These are phyloP conservation scores for Osmerus eperlanus DNA, from an alignment of 2,113 vertebrate species.

Conservation along the genomic window DNA sequence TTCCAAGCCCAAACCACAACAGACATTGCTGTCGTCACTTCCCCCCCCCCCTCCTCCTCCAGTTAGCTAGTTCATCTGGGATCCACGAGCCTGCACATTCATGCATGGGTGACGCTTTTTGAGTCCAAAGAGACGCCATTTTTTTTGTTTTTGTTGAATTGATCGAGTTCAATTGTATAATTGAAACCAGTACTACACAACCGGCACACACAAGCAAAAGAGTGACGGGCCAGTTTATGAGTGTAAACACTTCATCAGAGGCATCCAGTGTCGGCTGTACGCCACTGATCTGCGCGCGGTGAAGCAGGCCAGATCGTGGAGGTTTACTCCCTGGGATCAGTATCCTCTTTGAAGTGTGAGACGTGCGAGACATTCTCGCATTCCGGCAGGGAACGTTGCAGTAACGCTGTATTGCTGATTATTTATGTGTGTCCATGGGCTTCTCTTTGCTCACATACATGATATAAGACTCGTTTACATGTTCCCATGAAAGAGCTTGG, in stretches of 20 bases:
- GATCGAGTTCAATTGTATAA: too few relatives aligned
- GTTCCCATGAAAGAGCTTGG: too few relatives aligned
- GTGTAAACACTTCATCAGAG: constrained; percentile 70
- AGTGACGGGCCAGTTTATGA: constrained; percentile 52
- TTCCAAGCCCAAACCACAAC: constrained; percentile 30
- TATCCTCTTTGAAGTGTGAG: constrained; percentile 40
- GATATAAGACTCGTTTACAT: too few relatives aligned
- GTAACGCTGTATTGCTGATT: background rate
- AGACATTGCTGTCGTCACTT: background rate
- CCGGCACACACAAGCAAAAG: background rate
- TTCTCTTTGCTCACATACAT: too few relatives aligned
- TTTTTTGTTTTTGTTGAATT: too few relatives aligned
- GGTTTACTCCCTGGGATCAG: background rate
- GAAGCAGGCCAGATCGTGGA: constrained; percentile 43
- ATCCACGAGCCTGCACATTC: too few relatives aligned
- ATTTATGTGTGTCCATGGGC: too few relatives aligned
- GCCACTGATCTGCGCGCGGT: constrained; percentile 47
- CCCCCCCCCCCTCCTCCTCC: background rate
- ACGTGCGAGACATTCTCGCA: constrained; percentile 19
- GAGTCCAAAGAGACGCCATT: too few relatives aligned
- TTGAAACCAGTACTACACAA: too few relatives aligned
- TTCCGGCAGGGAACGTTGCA: constrained; percentile 34
- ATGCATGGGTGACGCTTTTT: too few relatives aligned
- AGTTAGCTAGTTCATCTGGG: too few relatives aligned
- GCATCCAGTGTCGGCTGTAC: constrained; percentile 36